Conservation (phyloP, 1,140 invertebrate genomes). For the Drosophila murphyi region DNA sequence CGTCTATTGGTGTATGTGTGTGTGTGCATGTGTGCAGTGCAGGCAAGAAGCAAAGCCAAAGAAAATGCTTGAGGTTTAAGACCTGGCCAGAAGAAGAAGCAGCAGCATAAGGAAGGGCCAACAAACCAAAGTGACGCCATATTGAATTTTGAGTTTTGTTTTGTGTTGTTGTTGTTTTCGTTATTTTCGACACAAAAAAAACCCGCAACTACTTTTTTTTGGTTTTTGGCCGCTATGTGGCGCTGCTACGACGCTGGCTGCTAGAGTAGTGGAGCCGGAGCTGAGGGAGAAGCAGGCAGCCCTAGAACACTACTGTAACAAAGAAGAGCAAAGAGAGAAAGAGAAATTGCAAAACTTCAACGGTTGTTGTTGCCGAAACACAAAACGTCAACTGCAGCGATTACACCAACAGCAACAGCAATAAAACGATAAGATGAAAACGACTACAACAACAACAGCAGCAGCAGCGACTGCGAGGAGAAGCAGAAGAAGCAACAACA, state of each 20-base stretch:
- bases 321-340: not conserved
- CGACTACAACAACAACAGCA: slow-evolving; percentile 29
- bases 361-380: slow-evolving; percentile 12
- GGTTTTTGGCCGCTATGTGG: slow-evolving; percentile 35
- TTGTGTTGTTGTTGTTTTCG: slow-evolving; percentile 25
- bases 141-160: slow-evolving; percentile 52
- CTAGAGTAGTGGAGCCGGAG: slow-evolving; percentile 9
- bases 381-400: slow-evolving; percentile 46
- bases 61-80: slow-evolving; percentile 54
- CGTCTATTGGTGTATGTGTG: slow-evolving; percentile 1
- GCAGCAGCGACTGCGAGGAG: slow-evolving; percentile 9
- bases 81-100: slow-evolving; percentile 32
- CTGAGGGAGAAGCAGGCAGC: not conserved
- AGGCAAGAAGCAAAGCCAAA: slow-evolving; percentile 29
- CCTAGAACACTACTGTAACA: slow-evolving; percentile 23
- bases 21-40: slow-evolving; percentile 33
- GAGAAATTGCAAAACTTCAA: slow-evolving; percentile 44
- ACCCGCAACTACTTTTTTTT: not conserved
- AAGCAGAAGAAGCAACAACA: not conserved
- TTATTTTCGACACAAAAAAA: slow-evolving; percentile 5
- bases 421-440: slow-evolving; percentile 45
- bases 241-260: slow-evolving; percentile 25
- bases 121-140: slow-evolving; percentile 48
- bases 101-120: slow-evolving; percentile 42
- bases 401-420: slow-evolving; percentile 29